Evolutionary conservation across 2,888 invertebrate genomes (phyloP).

Genomic region (Morpho helenor): DNA sequence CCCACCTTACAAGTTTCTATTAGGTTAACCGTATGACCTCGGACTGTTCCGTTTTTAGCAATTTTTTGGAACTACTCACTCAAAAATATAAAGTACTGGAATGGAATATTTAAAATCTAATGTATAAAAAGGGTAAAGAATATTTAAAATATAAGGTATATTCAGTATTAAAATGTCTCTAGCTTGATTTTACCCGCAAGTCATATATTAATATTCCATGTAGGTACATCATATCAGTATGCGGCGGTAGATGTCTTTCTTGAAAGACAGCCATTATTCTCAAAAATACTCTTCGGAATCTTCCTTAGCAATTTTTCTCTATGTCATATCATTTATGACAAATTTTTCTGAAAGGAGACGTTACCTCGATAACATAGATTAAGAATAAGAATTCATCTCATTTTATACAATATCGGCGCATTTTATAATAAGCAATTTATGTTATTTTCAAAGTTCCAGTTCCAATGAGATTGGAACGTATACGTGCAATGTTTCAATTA

Average conservation of each 20-base stretch:
- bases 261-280: conserved; percentile 43
- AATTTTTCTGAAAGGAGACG: conserved; percentile 4
- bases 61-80: too few relatives aligned
- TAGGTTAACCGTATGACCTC: too few relatives aligned
- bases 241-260: conserved; percentile 29
- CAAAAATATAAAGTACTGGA: too few relatives aligned
- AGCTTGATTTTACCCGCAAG: not conserved
- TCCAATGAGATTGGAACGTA: too few relatives aligned
- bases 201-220: conserved; percentile 27
- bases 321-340: conserved; percentile 10
- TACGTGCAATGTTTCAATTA: too few relatives aligned
- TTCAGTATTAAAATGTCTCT: not conserved
- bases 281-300: conserved; percentile 35
- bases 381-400: not conserved
- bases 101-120: too few relatives aligned
- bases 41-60: too few relatives aligned
- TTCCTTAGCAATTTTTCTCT: conserved; percentile 8
- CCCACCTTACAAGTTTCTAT: too few relatives aligned
- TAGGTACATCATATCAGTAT: conserved; percentile 44
- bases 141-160: not conserved
- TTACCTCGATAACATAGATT: not conserved
- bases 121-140: not conserved
- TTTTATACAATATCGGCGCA: too few relatives aligned
- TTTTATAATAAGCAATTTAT: too few relatives aligned
- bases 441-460: too few relatives aligned